Evolutionary conservation across 2,888 invertebrate species (phyloP).

Genomic region (Caenorhabditis wallacei): DNA sequence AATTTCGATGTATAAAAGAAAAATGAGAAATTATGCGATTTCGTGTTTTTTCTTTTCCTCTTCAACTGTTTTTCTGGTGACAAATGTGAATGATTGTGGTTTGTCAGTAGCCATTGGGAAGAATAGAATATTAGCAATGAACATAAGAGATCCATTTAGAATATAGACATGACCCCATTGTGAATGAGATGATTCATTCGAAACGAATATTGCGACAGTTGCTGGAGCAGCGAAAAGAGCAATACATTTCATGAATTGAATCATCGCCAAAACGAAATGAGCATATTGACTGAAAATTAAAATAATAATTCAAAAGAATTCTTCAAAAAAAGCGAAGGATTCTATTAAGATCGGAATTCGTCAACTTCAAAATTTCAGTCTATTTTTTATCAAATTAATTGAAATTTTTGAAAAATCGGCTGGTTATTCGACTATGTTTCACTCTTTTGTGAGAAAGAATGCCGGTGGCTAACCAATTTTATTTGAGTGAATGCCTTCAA

Average conservation of each 20-base stretch:
- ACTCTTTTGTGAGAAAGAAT: no score
- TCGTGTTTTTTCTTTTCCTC: slow-evolving; percentile 54
- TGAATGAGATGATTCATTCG: slow-evolving; percentile 66
- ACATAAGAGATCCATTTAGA: slow-evolving; percentile 68
- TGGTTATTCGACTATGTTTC: no score
- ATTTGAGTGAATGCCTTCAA: no score
- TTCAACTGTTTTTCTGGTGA: slow-evolving; percentile 68
- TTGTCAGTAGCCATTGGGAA: slow-evolving; percentile 74
- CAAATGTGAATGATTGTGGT: slow-evolving; percentile 74
- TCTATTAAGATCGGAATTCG: no score
- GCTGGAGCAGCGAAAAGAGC: slow-evolving; percentile 78
- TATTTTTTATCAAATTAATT: no score
- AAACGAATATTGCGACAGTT: slow-evolving; percentile 73
- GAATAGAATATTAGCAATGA: slow-evolving; percentile 73
- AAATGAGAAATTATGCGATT: slow-evolving; percentile 5
- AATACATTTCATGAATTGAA: slow-evolving; percentile 80
- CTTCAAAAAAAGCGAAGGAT: no score
- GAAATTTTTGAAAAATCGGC: no score
- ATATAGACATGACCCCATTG: slow-evolving; percentile 70
- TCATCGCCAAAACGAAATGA: slow-evolving; percentile 78
- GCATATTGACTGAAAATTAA: slow-evolving; percentile 71
- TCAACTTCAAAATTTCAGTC: no score
- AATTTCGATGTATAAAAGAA: slow-evolving; percentile 9
- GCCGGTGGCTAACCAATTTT: no score
- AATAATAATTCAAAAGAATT: not conserved